Conservation (phyloP, 1,140 invertebrate genomes). For the Medauroidea extradentata region DNA sequence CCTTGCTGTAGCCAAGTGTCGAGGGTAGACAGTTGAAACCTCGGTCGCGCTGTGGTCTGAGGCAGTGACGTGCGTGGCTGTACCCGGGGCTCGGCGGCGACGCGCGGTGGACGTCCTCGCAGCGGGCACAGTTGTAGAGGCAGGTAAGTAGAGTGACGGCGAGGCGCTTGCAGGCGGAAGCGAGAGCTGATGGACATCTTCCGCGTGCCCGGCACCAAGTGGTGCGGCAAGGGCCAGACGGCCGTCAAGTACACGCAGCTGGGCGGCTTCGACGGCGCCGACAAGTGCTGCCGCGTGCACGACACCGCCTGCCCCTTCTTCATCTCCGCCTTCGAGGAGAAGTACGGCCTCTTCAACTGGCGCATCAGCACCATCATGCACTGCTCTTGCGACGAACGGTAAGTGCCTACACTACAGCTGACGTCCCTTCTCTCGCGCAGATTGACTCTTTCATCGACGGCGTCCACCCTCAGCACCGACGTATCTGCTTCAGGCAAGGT, state of each 20-base stretch:
- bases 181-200: conserved; percentile 57
- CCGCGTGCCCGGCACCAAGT: conserved; percentile 75
- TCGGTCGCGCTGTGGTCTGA: no score
- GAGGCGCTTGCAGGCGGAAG: conserved; percentile 36
- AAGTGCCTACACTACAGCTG: no score
- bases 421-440: no score
- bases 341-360: conserved; percentile 80
- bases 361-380: conserved; percentile 80
- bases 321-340: conserved; percentile 69
- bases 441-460: no score
- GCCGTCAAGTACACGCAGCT: conserved; percentile 70
- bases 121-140: neutral
- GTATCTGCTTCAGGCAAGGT: no score
- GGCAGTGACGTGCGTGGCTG: no score
- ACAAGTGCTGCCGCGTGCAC: conserved; percentile 79
- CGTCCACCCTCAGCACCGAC: no score
- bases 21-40: no score
- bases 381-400: conserved; percentile 85
- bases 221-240: conserved; percentile 79
- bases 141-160: neutral
- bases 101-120: neutral
- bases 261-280: conserved; percentile 69
- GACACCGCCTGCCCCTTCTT: conserved; percentile 75
- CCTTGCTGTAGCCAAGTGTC: no score
- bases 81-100: neutral